Conservation (phyloP, 35 echinoderm and acorn worm genomes). For the Lytechinus variegatus region DNA sequence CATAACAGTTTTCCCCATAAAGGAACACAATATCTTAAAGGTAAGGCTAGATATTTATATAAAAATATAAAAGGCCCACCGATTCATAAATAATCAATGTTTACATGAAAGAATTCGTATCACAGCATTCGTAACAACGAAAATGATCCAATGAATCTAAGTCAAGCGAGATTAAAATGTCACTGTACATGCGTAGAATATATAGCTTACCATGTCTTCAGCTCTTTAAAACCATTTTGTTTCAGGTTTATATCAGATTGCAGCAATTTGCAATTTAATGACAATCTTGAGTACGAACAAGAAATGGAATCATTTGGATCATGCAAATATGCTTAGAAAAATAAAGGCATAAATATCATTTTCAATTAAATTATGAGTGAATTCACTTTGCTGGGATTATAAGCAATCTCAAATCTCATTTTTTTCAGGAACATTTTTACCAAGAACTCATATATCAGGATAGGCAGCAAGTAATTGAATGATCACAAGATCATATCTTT, state of each 20-base stretch:
- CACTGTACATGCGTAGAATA: background rate
- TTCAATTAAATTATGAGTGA: background rate
- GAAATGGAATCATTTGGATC: background rate
- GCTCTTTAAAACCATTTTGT: too few relatives aligned
- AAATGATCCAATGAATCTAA: background rate
- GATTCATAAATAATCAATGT: background rate
- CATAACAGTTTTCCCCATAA: background rate
- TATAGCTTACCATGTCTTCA: background rate
- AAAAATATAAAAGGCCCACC: background rate
- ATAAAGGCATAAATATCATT: background rate
- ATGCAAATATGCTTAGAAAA: background rate
- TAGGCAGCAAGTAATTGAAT: background rate
- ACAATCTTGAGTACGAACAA: background rate
- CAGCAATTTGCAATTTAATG: background rate
- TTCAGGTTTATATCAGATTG: background rate
- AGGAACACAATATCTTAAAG: background rate
- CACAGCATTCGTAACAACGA: too few relatives aligned
- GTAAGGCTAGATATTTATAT: background rate
- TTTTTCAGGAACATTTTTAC: background rate
- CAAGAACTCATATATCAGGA: background rate
- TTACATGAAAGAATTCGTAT: background rate
- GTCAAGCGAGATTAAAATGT: background rate
- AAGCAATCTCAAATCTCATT: background rate
- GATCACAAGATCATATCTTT: background rate
- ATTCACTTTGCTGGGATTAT: background rate